These are phyloP conservation scores for Allacma fusca DNA, from an alignment of 2,888 invertebrate species.

Conservation along the genomic window DNA sequence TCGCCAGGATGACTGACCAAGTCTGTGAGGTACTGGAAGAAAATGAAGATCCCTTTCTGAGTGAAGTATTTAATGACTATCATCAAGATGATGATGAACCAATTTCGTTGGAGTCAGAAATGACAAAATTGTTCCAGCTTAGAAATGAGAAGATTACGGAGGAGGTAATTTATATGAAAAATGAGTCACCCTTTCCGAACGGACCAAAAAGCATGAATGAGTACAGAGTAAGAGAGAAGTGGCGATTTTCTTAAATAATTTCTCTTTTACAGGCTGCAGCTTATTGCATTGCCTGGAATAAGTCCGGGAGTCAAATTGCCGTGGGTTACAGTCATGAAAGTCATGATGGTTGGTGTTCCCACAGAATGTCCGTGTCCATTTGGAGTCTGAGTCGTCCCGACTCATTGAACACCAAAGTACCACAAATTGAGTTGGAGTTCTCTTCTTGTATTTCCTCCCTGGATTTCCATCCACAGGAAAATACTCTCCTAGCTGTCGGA, in stretches of 20 bases:
- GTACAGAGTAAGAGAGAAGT: not conserved
- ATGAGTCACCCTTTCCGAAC: too few relatives aligned
- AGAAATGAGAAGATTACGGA: conserved; percentile 49
- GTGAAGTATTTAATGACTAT: conserved; percentile 53
- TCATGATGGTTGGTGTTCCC: conserved; percentile 58
- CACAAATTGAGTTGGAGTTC: conserved; percentile 53
- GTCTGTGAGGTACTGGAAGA: conserved; percentile 55
- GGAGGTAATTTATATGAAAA: conserved; percentile 40
- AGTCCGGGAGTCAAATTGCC: conserved; percentile 58
- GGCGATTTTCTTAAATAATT: not conserved
- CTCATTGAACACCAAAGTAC: conserved; percentile 32
- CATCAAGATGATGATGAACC: conserved; percentile 45
- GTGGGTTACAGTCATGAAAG: conserved; percentile 50
- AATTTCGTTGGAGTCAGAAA: conserved; percentile 30
- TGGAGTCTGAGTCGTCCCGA: conserved; percentile 52
- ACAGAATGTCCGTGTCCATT: conserved; percentile 52
- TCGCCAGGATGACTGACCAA: conserved; percentile 56
- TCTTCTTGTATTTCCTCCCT: conserved; percentile 50
- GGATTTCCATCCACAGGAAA: conserved; percentile 57
- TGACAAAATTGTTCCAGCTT: conserved; percentile 48
- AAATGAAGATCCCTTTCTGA: conserved; percentile 54
- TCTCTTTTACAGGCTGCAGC: conserved; percentile 47
- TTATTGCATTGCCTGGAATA: conserved; percentile 57
- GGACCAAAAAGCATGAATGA: too few relatives aligned
- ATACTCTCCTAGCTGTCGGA: conserved; percentile 54